Conservation (phyloP, 2,797 vertebrate species). For the Mormyrops attenuatus region DNA sequence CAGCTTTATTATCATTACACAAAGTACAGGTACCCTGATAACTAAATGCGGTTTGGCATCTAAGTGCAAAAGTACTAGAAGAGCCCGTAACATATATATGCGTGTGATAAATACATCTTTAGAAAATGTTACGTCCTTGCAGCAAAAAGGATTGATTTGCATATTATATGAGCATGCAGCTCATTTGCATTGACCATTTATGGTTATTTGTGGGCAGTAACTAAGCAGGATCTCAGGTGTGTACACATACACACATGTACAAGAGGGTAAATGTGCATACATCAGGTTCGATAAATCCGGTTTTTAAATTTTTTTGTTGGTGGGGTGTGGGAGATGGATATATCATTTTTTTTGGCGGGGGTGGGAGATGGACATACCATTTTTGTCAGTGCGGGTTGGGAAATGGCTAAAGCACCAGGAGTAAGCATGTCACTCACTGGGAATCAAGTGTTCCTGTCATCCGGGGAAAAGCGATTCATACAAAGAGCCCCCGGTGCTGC, state of each 20-base stretch:
- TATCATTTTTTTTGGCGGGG: too few relatives aligned
- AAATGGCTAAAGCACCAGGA: background rate
- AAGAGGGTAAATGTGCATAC: background rate
- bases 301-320: background rate
- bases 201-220: background rate
- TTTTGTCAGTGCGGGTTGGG: too few relatives aligned
- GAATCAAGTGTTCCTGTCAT: background rate
- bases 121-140: background rate
- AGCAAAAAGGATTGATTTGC: background rate
- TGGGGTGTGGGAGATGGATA: background rate
- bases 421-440: background rate
- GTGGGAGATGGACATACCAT: too few relatives aligned
- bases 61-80: background rate
- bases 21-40: background rate
- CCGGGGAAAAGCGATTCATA: background rate
- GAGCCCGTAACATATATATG: background rate
- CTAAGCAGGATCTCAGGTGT: background rate
- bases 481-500: background rate
- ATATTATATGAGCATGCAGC: background rate
- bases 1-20: background rate
- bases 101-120: background rate
- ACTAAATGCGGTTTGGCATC: background rate
- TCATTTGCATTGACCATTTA: background rate
- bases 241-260: background rate
- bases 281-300: background rate